Base-by-base conservation (phyloP, 1,140 invertebrate species). In the Sinella curviseta region DNA sequence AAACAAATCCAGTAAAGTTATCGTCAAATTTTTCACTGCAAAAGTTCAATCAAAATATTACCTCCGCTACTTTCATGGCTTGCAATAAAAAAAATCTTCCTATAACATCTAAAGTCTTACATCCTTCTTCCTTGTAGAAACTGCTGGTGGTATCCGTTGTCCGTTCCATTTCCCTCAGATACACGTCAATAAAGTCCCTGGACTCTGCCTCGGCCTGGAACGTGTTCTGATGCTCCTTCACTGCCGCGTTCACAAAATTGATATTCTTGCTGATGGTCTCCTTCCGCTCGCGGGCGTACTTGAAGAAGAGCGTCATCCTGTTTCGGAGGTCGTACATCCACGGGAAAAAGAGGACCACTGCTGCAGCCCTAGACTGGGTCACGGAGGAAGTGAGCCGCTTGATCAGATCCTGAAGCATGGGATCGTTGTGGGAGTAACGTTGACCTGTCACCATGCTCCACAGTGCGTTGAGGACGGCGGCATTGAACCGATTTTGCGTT, bases 41-140 rank as follows among this genome's bases (percentile, higher is more conserved):
- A n/a, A 60, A 60, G 24, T 26, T 17, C 12, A 60, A 60, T 48
- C 20, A 20, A 48, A 48, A 48, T 20, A 48, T 48, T 20, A 48
- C n/a, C n/a, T n/a, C n/a, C 8, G 39, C 39, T 48, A 48, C 20
- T 48, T 48, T 8, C 20, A 20, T 8, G 8, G 20, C 20, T 48
- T 12, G 39, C 39, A 20, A 20, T 48, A 48, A 8, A 48, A 12
- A 48, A 20, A 78, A 65, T 39, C 34, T 28, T 2, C 1, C 74
- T 81, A 34, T 36, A 8, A 14, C 24, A 60, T 17, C 8, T 12
- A 48, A 48, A 12, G 39, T 48, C 35, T 76, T 34, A 82, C 81
- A 78, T 76, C 78, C 81, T 78, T 80, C 77, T 28, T 78, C 60
- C 28, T 76, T 67, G 74, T 76, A 82, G 39, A 82, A 82, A 36